Conservation (phyloP, 2,113 vertebrate genomes). For the Actinemys pallida region DNA sequence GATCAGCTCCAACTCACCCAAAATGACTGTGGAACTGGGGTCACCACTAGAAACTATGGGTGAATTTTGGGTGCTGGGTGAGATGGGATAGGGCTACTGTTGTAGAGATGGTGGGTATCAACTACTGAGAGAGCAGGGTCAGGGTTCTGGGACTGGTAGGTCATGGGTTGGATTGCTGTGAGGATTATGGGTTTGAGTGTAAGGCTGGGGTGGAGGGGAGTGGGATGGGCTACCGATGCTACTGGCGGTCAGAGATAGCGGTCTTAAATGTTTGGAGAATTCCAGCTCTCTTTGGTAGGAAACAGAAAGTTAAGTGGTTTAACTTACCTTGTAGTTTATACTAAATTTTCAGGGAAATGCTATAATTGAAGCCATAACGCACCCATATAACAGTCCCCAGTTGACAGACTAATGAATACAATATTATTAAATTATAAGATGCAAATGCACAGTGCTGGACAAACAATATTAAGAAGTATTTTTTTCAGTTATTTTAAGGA, state of each 20-base stretch:
- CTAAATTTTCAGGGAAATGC: not conserved
- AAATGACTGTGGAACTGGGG: not conserved
- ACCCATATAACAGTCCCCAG: not conserved
- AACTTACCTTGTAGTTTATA: not conserved
- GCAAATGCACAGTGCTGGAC: not conserved
- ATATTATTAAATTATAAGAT: not conserved
- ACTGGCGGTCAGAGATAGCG: not conserved
- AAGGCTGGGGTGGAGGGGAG: not conserved
- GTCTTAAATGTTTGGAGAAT: not conserved
- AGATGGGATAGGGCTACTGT: not conserved
- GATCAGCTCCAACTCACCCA: not conserved
- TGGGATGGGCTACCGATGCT: not conserved
- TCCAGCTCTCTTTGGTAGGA: not conserved
- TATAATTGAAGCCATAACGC: not conserved
- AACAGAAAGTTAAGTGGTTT: not conserved
- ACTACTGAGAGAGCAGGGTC: not conserved
- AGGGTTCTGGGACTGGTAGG: not conserved
- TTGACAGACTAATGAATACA: not conserved
- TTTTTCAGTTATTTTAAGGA: not conserved
- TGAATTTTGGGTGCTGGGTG: not conserved
- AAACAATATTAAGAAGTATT: not conserved
- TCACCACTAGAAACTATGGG: not conserved
- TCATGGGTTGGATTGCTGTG: not conserved
- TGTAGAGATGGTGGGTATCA: not conserved
- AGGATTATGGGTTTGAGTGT: not conserved